Conservation (phyloP, 2,888 invertebrate genomes). For the Athalia cordata region DNA sequence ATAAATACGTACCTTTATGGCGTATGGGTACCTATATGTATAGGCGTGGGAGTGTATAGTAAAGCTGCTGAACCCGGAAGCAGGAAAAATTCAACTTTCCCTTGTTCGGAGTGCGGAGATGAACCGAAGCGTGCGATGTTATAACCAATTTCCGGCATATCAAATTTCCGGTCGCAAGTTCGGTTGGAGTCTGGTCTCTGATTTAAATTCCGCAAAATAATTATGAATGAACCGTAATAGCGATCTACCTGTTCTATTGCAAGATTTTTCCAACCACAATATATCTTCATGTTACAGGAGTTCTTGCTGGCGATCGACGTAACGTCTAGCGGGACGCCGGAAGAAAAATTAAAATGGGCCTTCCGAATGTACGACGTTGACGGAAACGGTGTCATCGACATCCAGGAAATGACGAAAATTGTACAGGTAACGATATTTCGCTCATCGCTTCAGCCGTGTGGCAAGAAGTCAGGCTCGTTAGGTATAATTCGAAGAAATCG, state of each 20-base stretch:
- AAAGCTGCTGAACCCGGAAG: neutral
- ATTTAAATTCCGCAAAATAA: constrained; percentile 22
- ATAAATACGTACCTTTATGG: too few relatives aligned
- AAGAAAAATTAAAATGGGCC: constrained; percentile 99
- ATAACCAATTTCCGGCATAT: constrained; percentile 28
- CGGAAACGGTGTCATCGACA: constrained; percentile 98
- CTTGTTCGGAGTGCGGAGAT: constrained; percentile 9
- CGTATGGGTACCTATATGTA: too few relatives aligned
- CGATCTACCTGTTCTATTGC: neutral
- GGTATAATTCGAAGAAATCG: neutral
- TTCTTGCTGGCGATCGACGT: constrained; percentile 98
- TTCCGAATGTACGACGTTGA: constrained; percentile 99
- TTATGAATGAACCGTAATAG: constrained; percentile 4
- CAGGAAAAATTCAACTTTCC: constrained; percentile 8
- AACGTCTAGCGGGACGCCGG: constrained; percentile 97
- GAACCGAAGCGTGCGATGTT: constrained; percentile 16
- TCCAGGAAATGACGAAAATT: constrained; percentile 99
- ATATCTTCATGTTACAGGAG: constrained; percentile 81
- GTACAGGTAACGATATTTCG: constrained; percentile 86
- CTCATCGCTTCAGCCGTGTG: neutral
- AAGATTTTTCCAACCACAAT: constrained; percentile 25
- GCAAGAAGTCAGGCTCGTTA: too few relatives aligned
- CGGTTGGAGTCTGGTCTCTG: neutral
- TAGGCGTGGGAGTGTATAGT: neutral
- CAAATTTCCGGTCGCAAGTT: neutral